Evolutionary conservation across 1,140 invertebrate genomes (phyloP).

Genomic region (Argopecten irradians): DNA sequence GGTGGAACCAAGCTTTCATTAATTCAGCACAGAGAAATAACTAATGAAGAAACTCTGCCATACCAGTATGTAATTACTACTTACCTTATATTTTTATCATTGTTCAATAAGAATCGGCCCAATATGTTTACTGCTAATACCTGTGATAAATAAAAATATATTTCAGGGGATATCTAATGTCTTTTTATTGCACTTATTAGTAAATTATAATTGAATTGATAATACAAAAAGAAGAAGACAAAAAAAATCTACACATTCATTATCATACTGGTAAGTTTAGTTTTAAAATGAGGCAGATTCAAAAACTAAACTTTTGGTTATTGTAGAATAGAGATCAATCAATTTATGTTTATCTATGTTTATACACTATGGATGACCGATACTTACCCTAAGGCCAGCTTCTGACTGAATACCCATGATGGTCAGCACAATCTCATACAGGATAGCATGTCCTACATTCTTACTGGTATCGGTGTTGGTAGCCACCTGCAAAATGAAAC

Average conservation of each 20-base stretch:
- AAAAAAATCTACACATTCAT: no score
- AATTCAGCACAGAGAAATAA: no score
- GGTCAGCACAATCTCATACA: constrained; percentile 77
- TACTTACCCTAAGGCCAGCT: constrained; percentile 73
- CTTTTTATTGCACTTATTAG: no score
- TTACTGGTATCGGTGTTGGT: constrained; percentile 77
- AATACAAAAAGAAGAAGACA: no score
- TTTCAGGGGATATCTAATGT: no score
- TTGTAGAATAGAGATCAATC: background rate
- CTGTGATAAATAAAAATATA: constrained; percentile 76
- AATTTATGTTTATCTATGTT: background rate
- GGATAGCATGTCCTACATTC: constrained; percentile 77
- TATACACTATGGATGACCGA: background rate
- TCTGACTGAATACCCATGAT: constrained; percentile 77
- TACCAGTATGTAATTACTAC: no score
- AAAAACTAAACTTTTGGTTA: no score
- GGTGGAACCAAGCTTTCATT: no score
- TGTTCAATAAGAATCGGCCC: constrained; percentile 98
- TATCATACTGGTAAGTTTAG: no score
- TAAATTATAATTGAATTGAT: no score
- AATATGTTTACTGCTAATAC: constrained; percentile 98
- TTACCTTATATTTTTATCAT: constrained; percentile 98
- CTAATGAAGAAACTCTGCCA: no score
- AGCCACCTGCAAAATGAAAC: constrained; percentile 79
- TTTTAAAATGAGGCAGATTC: no score